These are phyloP conservation scores for Monomorium pharaonis DNA, from an alignment of 1,140 invertebrate genomes.

Conservation along the genomic window DNA sequence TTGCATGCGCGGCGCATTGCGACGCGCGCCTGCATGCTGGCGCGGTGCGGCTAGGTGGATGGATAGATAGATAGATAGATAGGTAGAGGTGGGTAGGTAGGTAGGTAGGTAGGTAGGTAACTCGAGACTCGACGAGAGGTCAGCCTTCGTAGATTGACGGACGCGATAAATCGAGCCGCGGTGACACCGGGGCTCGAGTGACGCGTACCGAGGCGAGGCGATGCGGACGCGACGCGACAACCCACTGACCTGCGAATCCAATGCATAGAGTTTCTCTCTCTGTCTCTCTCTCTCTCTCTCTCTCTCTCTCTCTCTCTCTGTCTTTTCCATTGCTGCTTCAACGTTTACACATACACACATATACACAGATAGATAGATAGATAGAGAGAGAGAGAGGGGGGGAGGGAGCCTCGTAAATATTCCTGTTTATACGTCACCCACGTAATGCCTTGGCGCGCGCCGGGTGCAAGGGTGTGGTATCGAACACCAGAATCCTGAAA, in stretches of 20 bases:
- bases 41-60: background rate
- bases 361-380: too few species aligned
- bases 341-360: background rate
- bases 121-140: constrained; percentile 82
- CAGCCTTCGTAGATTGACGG: constrained; percentile 83
- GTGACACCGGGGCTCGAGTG: constrained; percentile 70
- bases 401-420: constrained; percentile 54
- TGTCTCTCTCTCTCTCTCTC: background rate
- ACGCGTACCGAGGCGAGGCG: constrained; percentile 60
- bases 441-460: constrained; percentile 46
- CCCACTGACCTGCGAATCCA: constrained; percentile 85
- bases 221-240: constrained; percentile 78
- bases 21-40: constrained; percentile 62
- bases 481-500: constrained; percentile 56
- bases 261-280: constrained; percentile 82
- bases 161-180: constrained; percentile 81
- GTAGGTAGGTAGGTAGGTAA: constrained; percentile 76
- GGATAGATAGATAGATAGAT: constrained; percentile 4
- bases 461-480: constrained; percentile 54
- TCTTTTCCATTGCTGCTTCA: background rate
- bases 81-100: constrained; percentile 49
- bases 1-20: constrained; percentile 60
- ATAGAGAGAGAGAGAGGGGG: background rate
- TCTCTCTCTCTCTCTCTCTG: background rate
- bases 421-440: constrained; percentile 61